Conservation (phyloP, 2,797 vertebrate species). For the Aeoliscus strigatus region DNA sequence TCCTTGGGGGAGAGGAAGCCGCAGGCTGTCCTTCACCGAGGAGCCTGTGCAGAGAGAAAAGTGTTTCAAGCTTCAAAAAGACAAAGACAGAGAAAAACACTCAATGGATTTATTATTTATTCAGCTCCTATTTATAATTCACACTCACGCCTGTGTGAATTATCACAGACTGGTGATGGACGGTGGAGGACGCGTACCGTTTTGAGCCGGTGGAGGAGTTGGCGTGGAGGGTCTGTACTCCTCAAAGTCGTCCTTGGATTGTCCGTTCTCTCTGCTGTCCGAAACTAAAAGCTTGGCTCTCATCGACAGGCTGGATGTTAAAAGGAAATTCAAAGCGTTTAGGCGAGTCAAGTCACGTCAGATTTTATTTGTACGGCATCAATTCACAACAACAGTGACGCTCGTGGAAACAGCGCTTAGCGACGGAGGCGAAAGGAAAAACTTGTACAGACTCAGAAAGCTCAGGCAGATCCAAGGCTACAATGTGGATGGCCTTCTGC, state of each 20-base stretch:
- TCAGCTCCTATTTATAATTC: constrained; percentile 43
- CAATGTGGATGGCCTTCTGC: too few species aligned
- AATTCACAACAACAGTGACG: too few species aligned
- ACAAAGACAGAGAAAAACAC: constrained; percentile 17
- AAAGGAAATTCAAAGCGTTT: background rate
- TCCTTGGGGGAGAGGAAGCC: constrained; percentile 65
- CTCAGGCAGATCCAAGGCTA: too few species aligned
- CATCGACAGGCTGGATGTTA: constrained; percentile 68
- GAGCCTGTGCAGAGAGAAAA: constrained; percentile 48
- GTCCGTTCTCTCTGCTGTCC: constrained; percentile 72
- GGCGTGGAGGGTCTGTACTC: constrained; percentile 68
- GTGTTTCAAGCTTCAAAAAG: constrained; percentile 8
- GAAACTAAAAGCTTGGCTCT: constrained; percentile 74
- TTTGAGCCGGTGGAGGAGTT: constrained; percentile 41
- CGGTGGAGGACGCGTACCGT: constrained; percentile 47
- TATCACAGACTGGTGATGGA: constrained; percentile 10
- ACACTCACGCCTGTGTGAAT: constrained; percentile 24
- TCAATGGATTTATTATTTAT: constrained; percentile 41
- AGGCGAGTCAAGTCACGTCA: too few species aligned
- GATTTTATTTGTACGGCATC: too few species aligned
- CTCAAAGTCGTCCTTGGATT: constrained; percentile 73
- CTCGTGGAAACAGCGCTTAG: too few species aligned
- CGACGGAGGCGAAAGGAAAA: too few species aligned
- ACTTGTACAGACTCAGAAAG: too few species aligned
- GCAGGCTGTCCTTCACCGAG: constrained; percentile 47